Evolutionary conservation across 2,888 invertebrate genomes (phyloP), one percentile per base, ranked within the genome.

Genomic region (Eupithecia pulchellata): DNA sequence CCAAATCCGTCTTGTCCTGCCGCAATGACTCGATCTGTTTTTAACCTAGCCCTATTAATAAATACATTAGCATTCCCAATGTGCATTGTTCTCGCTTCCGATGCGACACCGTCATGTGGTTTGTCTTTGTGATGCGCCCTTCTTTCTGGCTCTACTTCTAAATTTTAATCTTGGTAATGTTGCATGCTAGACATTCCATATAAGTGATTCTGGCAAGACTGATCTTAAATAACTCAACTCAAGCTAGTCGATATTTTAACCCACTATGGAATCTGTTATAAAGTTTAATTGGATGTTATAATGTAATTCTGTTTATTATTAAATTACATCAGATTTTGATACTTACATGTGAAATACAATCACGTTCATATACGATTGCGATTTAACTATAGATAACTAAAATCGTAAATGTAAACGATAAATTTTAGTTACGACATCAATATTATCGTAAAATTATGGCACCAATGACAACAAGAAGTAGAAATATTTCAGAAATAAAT

Each of bases 1-100:
- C 90, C 89, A 89, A 92, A 91, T 87, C 86, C 75, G 88, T 89
- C 83, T 86, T 81, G 86, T 85, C 86, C 84, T 86, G 84, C 84
- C 81, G 83, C 83, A 84, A 84, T 84, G 82, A 82, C 85, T 82
- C 81, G 82, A 79, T 83, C 83, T 81, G 81, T 83, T 87, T 87
- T 87, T 87, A 88, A 85, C 82, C 80, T 79, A 83, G 84, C 83
- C 86, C 89, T 89, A 88, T 80, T 77, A 65, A 78, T 81, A 81
- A 80, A 79, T 78, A 78, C 76, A 79, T 80, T 79, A 34, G 57
- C 80, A 73, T 65, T 69, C n/a, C 29, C 58, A 63, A 73, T 66
- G 72, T 67, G 71, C 71, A 75, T 75, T 77, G 77, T 73, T 69
- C 68, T 70, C 57, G 52, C 32, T 73, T 67, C 60, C 64, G 67